Percentiles rank a stretch among this genome's conserved stretches.
Conservation (phyloP, 2,113 vertebrate genomes). For the Rattus rattus region DNA sequence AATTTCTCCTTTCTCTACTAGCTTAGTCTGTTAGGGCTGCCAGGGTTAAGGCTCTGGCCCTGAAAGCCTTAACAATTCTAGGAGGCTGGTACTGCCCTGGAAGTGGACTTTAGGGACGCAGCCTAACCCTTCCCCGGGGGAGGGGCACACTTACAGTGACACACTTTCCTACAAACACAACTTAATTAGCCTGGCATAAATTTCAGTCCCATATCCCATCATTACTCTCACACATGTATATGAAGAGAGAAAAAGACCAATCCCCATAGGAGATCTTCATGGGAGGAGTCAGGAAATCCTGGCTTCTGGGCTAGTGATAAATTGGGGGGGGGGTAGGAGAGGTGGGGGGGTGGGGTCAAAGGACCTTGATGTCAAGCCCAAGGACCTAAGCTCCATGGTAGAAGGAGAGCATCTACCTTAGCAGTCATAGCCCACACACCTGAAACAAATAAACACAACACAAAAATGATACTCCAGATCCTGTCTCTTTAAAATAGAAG, state of each 20-base stretch:
- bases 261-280: neutral
- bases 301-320: neutral
- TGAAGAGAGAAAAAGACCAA: neutral
- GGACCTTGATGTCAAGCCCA: neutral
- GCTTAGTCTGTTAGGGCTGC: neutral
- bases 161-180: constrained; percentile 30
- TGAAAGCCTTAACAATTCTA: neutral
- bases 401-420: neutral
- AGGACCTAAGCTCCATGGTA: neutral
- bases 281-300: neutral
- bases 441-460: neutral
- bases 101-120: neutral
- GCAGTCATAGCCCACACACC: neutral
- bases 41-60: neutral
- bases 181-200: constrained; percentile 34
- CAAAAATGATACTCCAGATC: neutral
- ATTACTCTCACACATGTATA: neutral
- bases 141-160: neutral
- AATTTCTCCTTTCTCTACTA: neutral
- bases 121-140: neutral
- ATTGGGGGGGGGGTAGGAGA: neutral
- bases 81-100: neutral
- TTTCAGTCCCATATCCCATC: neutral
- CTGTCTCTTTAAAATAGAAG: neutral
- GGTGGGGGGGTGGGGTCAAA: too few relatives aligned